Evolutionary conservation across 1,140 invertebrate species (phyloP), one percentile per base, ranked within the genome.

Genomic region (Stenopsyche tienmushanensis): DNA sequence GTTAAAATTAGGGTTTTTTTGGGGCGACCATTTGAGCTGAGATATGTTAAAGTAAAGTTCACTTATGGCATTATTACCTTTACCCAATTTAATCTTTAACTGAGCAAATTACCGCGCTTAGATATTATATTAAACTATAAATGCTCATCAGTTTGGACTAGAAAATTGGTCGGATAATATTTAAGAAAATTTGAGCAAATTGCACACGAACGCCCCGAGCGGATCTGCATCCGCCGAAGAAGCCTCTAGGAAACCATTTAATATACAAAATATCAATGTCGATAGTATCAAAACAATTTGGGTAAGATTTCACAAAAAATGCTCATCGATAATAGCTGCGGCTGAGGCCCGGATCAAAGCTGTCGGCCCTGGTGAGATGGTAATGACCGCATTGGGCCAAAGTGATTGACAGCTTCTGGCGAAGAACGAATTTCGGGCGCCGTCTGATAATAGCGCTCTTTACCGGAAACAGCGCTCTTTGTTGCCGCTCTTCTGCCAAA

Each of bases 301-400:
- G n/a, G 34, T 8, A 39, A 39, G n/a, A 39, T 8, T 8, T 8
- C n/a, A 39, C 34, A 39, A 39, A 8, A 8, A 7, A 15, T 5
- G 44, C 18, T 5, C 17, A 47, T 47, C 44, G 57, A 41, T 41
- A 59, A 59, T 59, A 20, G 57, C 26, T 1, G 41, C 57, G 13
- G 57, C 20, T 45, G 17, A 18, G 42, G 57, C 15, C n/a, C n/a
- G 49, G 59, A 62, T 64, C 62, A 64, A 64, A 55, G 50, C 34
- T 18, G 24, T 50, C 52, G 26, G 60, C 21, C 62, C 17, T 26
- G 44, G 26, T 63, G 60, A 63, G 52, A 10, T 44, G 52, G 39
- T 64, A 64, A 64, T 64, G 54, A 64, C 18, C 52, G 39, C 52
- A 63, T 55, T 25, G 49, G 52, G 10, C 15, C 26, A n/a, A 29